Base-by-base conservation (phyloP, 2,888 invertebrate species). In the Hedychridium roseum region DNA sequence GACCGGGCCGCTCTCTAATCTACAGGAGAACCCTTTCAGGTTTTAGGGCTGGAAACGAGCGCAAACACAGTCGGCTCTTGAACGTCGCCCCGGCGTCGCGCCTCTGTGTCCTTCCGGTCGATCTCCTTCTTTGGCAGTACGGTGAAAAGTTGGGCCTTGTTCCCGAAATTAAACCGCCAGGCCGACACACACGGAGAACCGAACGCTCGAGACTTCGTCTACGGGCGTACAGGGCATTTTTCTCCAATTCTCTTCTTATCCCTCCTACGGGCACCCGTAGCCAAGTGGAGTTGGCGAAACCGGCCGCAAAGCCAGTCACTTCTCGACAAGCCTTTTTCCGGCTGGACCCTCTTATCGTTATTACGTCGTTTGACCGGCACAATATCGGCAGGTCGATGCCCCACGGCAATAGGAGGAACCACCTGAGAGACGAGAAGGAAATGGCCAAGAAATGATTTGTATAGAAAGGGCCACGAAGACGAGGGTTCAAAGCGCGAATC, bases 21-120 rank as follows among this genome's bases (percentile, higher is more conserved):
- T 66, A 68, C 73, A 70, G 67, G 54, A 60, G 65, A 71, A 71
- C 65, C 71, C 70, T 72, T 72, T 74, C 67, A 69, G 66, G 61
- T 69, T 71, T 71, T 68, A 55, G 60, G 66, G 60, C 57, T 53
- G 63, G 63, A 63, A 57, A n/a, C n/a, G 52, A 65, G 57, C 44
- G 64, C 69, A 72, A 72, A 72, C 72, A 72, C 59, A 64, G 53
- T 54, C 57, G 57, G 55, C 39, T 38, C 40, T 34, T 50, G 44
- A n/a, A 36, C 32, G 18, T 31, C 41, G 44, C 41, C 50, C 38
- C 28, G 44, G 37, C 11, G 18, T n/a, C 23, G 14, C 35, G 7
- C 35, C 30, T 30, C 26, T 16, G 15, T 23, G 4, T 11, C 39
- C 44, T 55, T 59, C 51, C 56, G 52, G 59, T 63, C 50, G 51